Base-by-base conservation (phyloP, 2,888 invertebrate species). In the Megaustenia siamemsis region DNA sequence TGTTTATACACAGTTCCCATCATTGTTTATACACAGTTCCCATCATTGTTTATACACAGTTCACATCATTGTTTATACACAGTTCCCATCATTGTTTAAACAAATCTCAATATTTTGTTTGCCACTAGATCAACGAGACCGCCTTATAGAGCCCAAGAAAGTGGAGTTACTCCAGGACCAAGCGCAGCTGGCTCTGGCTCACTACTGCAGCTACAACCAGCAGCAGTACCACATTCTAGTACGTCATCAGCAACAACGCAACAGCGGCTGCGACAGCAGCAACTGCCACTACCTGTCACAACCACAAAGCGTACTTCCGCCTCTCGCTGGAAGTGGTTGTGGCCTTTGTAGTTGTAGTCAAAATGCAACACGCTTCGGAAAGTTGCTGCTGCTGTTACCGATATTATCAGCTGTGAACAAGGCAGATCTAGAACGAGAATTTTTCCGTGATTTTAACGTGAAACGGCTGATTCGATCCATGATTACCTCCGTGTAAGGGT, bases 381-480 rank as follows among this genome's bases (percentile, higher is more conserved):
- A 96, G 90, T 94, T 98, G 1, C 95, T 97, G 79, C 95, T 97
- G 81, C 94, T 97, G n/a, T 94, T 97, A 81, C 96, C 97, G 0
- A 95, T 96, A 96, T 45, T 96, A 94, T 84, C 94, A 93, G 89
- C 91, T 15, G 94, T 96, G 68, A 95, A 94, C 85, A 94, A 95
- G 0, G 93, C 93, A 35, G 95, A 95, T 3, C 94, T 96, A 0
- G 96, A 96, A 90, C 96, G 97, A 89, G 94, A 97, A 24, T 95
- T 97, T 84, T 97, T 98, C 94, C 96, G 96, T 86, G 81, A 81
- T n/a, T 56, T 71, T 40, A 81, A 81, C 56, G 49, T 81, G 24
- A 81, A 71, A 40, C 71, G 81, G 1, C 71, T 81, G 40, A 81
- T 81, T 18, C 15, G 56, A 24, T 53, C 81, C 8, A 71, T 81